Conservation (phyloP, 2,113 vertebrate genomes). For the Anhinga anhinga region DNA sequence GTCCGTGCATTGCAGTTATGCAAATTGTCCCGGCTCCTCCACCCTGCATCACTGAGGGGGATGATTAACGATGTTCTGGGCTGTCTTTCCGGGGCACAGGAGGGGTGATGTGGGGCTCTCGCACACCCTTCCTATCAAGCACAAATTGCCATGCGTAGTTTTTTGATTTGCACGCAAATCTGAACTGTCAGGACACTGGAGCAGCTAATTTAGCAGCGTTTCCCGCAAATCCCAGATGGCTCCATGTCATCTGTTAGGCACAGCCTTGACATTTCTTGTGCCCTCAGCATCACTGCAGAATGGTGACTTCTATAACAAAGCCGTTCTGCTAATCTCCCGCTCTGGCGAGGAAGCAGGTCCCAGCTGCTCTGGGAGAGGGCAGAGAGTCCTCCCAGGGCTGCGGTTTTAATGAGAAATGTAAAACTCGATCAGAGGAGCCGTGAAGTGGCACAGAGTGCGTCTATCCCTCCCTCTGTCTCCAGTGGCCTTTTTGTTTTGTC, state of each 20-base stretch:
- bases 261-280: neutral
- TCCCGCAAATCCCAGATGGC: neutral
- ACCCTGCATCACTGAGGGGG: accelerated
- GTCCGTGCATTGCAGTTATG: neutral
- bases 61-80: accelerated
- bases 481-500: neutral
- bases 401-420: neutral
- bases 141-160: neutral
- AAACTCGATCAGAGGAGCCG: neutral
- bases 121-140: neutral
- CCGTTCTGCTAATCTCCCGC: neutral
- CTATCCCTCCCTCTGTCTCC: neutral
- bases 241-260: neutral
- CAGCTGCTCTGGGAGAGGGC: neutral
- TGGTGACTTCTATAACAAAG: neutral
- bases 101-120: neutral
- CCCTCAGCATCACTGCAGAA: neutral
- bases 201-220: neutral
- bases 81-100: accelerated
- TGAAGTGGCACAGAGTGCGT: neutral
- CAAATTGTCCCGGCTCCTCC: neutral
- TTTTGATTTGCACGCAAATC: neutral
- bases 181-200: accelerated
- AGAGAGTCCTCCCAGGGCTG: neutral
- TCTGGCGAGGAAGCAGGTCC: neutral